Base-by-base conservation (phyloP, 2,888 invertebrate species). In the Patella caerulea region DNA sequence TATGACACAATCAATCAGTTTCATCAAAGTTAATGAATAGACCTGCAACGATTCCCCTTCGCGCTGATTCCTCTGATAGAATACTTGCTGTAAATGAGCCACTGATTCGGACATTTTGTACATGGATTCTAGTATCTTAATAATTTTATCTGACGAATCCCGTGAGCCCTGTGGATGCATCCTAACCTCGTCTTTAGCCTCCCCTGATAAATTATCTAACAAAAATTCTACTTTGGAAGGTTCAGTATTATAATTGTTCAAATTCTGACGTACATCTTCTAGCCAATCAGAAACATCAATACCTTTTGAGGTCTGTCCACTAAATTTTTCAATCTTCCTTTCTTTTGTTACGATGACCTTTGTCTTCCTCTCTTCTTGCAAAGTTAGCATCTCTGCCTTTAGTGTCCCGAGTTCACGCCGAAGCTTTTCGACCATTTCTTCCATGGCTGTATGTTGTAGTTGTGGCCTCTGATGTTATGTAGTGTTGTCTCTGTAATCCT, bases 201-300 rank as follows among this genome's bases (percentile, higher is more conserved):
- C n/a, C 17, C 65, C 65, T 9, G n/a, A n/a, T 19, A 65, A 9
- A 65, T 65, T 65, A 9, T 65, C 65, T 65, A 65, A 65, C 65
- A 65, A 19, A 65, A 65, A 65, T 65, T 65, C 65, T 65, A 65
- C 19, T 65, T 65, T 65, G n/a, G 65, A n/a, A 65, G 65, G 17
- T 19, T 65, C 65, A 19, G 65, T 65, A 19, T 65, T 65, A 65
- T 19, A 19, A 19, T n/a, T 65, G 17, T 19, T 65, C 19, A 65
- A 65, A 65, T 65, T n/a, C 11, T 65, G 65, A 19, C 11, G 65
- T 5, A 19, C 65, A 65, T 65, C 65, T 65, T 65, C 65, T 19
- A 65, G 17, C 65, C 65, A 65, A n/a, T 65, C 65, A 19, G 19
- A 65, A 19, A 65, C 5, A 65, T 65, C 65, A 45, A 45, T 45